Evolutionary conservation across 2,113 vertebrate genomes (phyloP), one percentile per base, ranked within the genome.

Genomic region (Mola mola): DNA sequence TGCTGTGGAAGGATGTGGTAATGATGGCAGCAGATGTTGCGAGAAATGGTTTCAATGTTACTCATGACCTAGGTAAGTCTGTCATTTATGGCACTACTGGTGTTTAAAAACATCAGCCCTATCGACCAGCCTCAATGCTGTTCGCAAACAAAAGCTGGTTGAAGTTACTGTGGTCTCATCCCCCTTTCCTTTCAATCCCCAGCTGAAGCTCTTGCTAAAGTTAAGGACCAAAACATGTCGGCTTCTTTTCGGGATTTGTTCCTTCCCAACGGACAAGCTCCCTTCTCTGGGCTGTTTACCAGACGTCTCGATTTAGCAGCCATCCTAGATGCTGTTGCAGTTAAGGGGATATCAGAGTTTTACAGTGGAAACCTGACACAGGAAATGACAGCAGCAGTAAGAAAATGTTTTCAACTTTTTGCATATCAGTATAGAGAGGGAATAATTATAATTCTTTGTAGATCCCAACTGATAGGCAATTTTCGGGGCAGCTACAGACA

Each of bases 1-100:
- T 97, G 76, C 83, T 85, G 0, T 99, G 97, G 97, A 92, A 93
- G 1, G 84, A 96, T 73, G 88, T 98, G 42, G 87, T 98, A 88
- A 79, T 92, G 22, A 90, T 95, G 20, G 91, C 80, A 3, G 95
- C 95, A 0, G 50, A 88, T 38, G 92, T 98, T 0, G 97, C 97
- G 63, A 93, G 91, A 84, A 90, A 92, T 8, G 97, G 97, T 66
- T 99, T 99, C 69, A 99, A 98, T 48, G 90, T 98, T 66, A 98
- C 96, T 6, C 94, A 95, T 26, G 96, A 97, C 61, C 88, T 99
- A 60, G 97, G 97, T 98, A 90, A 92, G 93, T 66, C 13, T 52
- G 29, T 8, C 1, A 20, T 43, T 8, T 4, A 34, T n/a, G n/a
- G n/a, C n/a, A n/a, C n/a, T n/a, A n/a, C 6, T 50, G 13, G 1